These are phyloP conservation scores for Lithophane leautieri DNA, from an alignment of 2,888 invertebrate species.

Conservation along the genomic window DNA sequence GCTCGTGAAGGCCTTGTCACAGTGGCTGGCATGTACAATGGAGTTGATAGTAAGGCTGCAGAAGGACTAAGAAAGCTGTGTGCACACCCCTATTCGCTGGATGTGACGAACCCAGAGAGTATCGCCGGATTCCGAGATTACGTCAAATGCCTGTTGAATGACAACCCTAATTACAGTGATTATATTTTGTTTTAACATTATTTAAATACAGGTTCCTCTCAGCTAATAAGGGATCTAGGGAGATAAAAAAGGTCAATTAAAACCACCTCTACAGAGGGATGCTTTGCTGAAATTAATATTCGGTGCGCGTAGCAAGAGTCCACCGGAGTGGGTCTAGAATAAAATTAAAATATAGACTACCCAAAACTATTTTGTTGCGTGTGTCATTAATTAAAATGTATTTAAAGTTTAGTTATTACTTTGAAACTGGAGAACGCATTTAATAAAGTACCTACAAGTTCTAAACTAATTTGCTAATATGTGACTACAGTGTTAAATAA, in stretches of 20 bases:
- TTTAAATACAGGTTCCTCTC: background rate
- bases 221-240: constrained; percentile 18
- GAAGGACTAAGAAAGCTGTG: constrained; percentile 81
- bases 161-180: constrained; percentile 86
- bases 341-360: constrained; percentile 31
- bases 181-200: constrained; percentile 8
- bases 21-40: constrained; percentile 94
- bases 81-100: constrained; percentile 90
- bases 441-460: background rate
- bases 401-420: background rate
- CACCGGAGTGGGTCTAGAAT: constrained; percentile 18
- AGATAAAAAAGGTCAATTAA: constrained; percentile 30
- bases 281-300: constrained; percentile 47
- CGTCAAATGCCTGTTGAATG: constrained; percentile 84
- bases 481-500: background rate
- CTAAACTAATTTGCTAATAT: background rate
- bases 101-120: constrained; percentile 92
- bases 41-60: constrained; percentile 88
- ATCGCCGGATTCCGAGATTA: constrained; percentile 87
- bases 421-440: background rate
- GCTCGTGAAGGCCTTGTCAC: constrained; percentile 93
- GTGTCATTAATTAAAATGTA: constrained; percentile 32
- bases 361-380: constrained; percentile 32
- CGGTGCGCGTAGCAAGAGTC: constrained; percentile 1
- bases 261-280: constrained; percentile 12